Evolutionary conservation across 2,888 invertebrate species (phyloP), one percentile per base, ranked within the genome.

Genomic region (Eristalinus aeneus): DNA sequence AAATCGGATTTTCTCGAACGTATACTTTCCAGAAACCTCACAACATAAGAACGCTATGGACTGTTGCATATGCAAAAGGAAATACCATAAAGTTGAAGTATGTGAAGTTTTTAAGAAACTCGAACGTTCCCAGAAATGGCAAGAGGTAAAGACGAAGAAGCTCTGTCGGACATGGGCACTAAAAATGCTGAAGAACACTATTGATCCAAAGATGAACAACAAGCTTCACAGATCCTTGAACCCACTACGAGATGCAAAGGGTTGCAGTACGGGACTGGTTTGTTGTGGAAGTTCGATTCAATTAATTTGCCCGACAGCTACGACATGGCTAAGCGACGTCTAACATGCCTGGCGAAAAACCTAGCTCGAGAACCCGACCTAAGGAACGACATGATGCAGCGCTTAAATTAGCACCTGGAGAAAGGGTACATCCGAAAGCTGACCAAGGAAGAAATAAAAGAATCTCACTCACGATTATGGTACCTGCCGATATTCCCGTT

Each of bases 401-500:
- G n/a, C n/a, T n/a, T n/a, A n/a, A n/a, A n/a, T n/a, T n/a, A 87
- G 9, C 88, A 84, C 11, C 3, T 88, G 10, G 32, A 60, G 10
- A 85, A 88, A 69, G 74, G 78, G n/a, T 89, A 89, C 31, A 81
- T 80, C 9, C 68, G 82, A 9, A 82, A 82, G 61, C 60, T 88
- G 9, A 63, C 63, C 10, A 46, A 39, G 12, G 64, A 75, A n/a
- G 80, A 88, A 39, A 8, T 86, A 12, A 32, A 64, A 12, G 34
- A 71, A 27, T 12, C 5, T 9, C 11, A 12, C 12, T 39, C 32
- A 56, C 63, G 61, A 22, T 77, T 64, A 16, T 89, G 89, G 89
- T 89, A 89, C 27, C 27, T 89, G 10, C 89, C 89, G 0, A 88
- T 89, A 16, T 89, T 90, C 76, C 72, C 82, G n/a, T n/a, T n/a